These are phyloP conservation scores for Elymnias hypermnestra DNA, from an alignment of 1,140 invertebrate species.

Conservation along the genomic window DNA sequence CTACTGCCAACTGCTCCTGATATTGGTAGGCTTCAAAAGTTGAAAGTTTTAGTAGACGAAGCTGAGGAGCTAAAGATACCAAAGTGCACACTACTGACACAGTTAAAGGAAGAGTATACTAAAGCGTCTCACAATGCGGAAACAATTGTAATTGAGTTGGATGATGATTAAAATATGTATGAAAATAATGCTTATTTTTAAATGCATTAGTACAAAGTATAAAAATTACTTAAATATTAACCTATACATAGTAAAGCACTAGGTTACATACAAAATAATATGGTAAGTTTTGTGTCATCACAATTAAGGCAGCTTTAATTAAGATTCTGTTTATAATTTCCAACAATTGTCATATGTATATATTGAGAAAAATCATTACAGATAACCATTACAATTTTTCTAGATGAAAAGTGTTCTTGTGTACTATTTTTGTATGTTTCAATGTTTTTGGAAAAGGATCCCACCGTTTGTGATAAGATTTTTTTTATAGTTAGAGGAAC, in stretches of 20 bases:
- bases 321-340: not conserved
- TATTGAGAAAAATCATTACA: too few species aligned
- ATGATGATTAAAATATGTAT: constrained; percentile 57
- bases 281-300: constrained; percentile 11
- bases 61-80: constrained; percentile 72
- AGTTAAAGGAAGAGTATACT: constrained; percentile 60
- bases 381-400: too few species aligned
- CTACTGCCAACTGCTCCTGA: constrained; percentile 86
- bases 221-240: constrained; percentile 8
- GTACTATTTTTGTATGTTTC: too few species aligned
- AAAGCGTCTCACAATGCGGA: constrained; percentile 58
- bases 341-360: not conserved
- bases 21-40: constrained; percentile 80
- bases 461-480: constrained; percentile 29
- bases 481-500: constrained; percentile 12
- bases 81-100: constrained; percentile 63
- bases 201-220: constrained; percentile 35
- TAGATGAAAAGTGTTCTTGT: too few species aligned
- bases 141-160: constrained; percentile 70
- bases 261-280: not conserved
- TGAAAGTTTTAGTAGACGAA: constrained; percentile 73
- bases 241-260: constrained; percentile 1
- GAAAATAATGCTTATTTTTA: constrained; percentile 32
- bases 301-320: constrained; percentile 21
- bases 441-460: constrained; percentile 14